Evolutionary conservation across 2,113 vertebrate species (phyloP).

Genomic region (Zapornia atra): DNA sequence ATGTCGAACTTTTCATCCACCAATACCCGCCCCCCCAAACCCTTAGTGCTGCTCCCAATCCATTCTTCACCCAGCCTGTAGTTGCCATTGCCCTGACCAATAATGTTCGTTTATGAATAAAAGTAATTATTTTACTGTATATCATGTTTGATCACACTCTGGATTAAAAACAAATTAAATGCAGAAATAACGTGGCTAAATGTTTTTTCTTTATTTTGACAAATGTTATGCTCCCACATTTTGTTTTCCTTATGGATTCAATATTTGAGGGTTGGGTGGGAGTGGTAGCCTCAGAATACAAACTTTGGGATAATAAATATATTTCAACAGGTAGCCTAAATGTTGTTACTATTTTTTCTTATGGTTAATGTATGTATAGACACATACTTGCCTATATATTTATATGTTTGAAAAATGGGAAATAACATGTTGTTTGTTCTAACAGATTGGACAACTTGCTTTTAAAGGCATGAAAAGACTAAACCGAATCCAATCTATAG

Average conservation of each 20-base stretch:
- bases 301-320: neutral
- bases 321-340: neutral
- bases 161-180: neutral
- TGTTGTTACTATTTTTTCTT: neutral
- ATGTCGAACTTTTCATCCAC: too few relatives aligned
- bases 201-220: neutral
- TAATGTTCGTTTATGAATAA: neutral
- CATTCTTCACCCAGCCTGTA: too few relatives aligned
- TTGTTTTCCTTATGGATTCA: neutral
- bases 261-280: neutral
- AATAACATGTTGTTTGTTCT: neutral
- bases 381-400: fast-evolving
- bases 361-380: neutral
- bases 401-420: neutral
- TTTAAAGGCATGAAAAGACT: slow-evolving; percentile 93
- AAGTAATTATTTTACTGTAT: fast-evolving
- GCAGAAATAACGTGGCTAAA: neutral
- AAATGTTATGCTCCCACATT: neutral
- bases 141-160: neutral
- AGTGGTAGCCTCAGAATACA: neutral
- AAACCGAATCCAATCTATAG: slow-evolving; percentile 95
- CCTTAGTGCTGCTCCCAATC: too few relatives aligned
- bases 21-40: too few relatives aligned
- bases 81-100: neutral
- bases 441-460: slow-evolving; percentile 92